Evolutionary conservation across 2,888 invertebrate species (phyloP).

Genomic region (Timandra comae): DNA sequence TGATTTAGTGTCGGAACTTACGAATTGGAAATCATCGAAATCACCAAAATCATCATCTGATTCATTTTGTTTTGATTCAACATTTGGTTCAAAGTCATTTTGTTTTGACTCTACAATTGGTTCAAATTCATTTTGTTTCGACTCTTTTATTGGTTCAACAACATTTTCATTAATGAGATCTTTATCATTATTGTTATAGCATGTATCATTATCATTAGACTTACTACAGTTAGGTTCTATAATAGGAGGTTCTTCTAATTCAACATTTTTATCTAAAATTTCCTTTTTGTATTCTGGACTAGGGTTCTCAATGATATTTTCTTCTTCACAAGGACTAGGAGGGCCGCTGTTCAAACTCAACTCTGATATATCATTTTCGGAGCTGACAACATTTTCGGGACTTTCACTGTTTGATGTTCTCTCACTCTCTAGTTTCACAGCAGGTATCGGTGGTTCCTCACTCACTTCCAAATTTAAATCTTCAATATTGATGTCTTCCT

Average conservation of each 20-base stretch:
- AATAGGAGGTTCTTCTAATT: constrained; percentile 11
- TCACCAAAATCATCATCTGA: constrained; percentile 67
- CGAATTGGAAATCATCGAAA: constrained; percentile 72
- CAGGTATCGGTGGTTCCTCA: constrained; percentile 28
- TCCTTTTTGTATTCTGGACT: constrained; percentile 14
- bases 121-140: constrained; percentile 19
- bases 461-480: constrained; percentile 54
- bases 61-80: constrained; percentile 9
- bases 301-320: constrained; percentile 20
- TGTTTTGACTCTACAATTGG: constrained; percentile 1
- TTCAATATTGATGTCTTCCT: constrained; percentile 47
- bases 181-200: constrained; percentile 7
- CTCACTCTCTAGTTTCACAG: constrained; percentile 25
- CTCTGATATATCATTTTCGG: constrained; percentile 24
- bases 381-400: constrained; percentile 23
- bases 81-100: background rate
- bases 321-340: constrained; percentile 15
- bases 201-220: constrained; percentile 5
- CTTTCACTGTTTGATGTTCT: constrained; percentile 18
- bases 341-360: constrained; percentile 20
- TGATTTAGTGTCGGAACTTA: constrained; percentile 28
- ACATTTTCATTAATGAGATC: constrained; percentile 1
- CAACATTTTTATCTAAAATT: constrained; percentile 10
- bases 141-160: background rate
- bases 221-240: constrained; percentile 7